Conservation (phyloP, 23 tunicate genomes). For the Clavelina lepadiformis region DNA sequence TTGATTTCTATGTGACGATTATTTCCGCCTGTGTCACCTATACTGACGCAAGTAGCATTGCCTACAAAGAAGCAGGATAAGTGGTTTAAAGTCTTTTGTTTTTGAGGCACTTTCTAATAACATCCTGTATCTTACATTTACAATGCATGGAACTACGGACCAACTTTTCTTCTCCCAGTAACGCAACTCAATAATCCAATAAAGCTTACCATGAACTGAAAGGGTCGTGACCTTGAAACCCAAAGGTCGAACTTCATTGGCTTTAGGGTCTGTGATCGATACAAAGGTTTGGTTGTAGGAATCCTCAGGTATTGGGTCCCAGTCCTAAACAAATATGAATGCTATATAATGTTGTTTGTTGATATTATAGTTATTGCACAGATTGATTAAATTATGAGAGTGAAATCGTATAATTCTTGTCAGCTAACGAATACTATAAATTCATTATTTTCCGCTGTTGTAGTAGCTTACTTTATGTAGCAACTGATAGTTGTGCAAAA, state of each 20-base stretch:
- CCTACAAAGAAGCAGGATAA: not conserved
- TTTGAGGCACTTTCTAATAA: too few relatives aligned
- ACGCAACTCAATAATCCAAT: not conserved
- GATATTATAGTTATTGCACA: too few relatives aligned
- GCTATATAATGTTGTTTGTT: too few relatives aligned
- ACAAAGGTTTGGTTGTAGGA: constrained; percentile 26
- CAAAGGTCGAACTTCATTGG: constrained; percentile 35
- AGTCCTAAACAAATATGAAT: not conserved
- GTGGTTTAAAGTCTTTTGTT: not conserved
- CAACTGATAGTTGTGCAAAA: too few relatives aligned
- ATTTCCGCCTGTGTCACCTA: constrained; percentile 11
- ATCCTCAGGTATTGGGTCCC: constrained; percentile 20
- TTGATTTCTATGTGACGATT: constrained; percentile 20
- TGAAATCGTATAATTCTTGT: too few relatives aligned
- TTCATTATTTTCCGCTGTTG: too few relatives aligned
- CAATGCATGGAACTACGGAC: too few relatives aligned
- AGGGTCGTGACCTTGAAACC: constrained; percentile 13
- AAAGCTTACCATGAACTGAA: constrained; percentile 17
- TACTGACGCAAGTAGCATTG: not conserved
- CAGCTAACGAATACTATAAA: too few relatives aligned
- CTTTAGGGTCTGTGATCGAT: not conserved
- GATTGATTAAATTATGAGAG: too few relatives aligned
- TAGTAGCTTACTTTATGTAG: too few relatives aligned
- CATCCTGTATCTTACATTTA: too few relatives aligned
- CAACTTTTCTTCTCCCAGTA: too few relatives aligned